A percentile compares a stretch with the other conserved stretches of the same genome.
These are phyloP conservation scores for Euura lappo DNA, from an alignment of 1,140 invertebrate genomes.

Conservation along the genomic window DNA sequence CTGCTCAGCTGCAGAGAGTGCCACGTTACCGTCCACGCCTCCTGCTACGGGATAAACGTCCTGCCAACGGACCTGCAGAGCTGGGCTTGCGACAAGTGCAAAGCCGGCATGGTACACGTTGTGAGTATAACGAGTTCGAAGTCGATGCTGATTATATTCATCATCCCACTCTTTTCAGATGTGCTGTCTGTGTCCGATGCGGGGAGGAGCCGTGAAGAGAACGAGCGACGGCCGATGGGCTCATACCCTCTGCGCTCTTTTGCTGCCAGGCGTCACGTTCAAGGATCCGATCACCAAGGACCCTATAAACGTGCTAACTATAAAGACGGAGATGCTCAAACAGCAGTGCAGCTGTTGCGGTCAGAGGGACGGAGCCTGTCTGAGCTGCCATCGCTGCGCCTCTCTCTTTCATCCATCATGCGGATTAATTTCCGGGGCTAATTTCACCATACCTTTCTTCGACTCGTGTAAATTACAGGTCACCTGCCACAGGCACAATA, in stretches of 20 bases:
- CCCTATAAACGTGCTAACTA: constrained; percentile 52
- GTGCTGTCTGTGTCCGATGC: constrained; percentile 64
- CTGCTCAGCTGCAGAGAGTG: constrained; percentile 57
- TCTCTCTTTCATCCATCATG: constrained; percentile 50
- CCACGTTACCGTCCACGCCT: constrained; percentile 59
- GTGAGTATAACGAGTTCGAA: constrained; percentile 33
- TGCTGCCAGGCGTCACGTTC: constrained; percentile 57
- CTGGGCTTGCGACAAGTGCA: constrained; percentile 63
- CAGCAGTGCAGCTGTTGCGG: constrained; percentile 48
- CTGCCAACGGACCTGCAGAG: constrained; percentile 47
- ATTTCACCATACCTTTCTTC: constrained; percentile 47
- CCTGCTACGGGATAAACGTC: constrained; percentile 58
- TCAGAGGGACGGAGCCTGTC: constrained; percentile 43
- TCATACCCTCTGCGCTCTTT: constrained; percentile 63
- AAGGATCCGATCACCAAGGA: constrained; percentile 61
- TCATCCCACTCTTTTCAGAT: constrained; percentile 35
- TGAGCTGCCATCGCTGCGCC: constrained; percentile 48
- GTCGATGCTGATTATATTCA: not conserved
- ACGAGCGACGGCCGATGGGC: constrained; percentile 66
- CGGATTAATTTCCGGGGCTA: constrained; percentile 49
- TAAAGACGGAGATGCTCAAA: constrained; percentile 36
- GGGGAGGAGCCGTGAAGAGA: constrained; percentile 69
- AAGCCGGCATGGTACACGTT: constrained; percentile 46
- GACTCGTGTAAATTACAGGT: constrained; percentile 54
- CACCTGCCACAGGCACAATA: constrained; percentile 58